A percentile compares a stretch with the other conserved stretches of the same genome.
Conservation (phyloP, 2,888 invertebrate genomes). For the Cancer borealis region DNA sequence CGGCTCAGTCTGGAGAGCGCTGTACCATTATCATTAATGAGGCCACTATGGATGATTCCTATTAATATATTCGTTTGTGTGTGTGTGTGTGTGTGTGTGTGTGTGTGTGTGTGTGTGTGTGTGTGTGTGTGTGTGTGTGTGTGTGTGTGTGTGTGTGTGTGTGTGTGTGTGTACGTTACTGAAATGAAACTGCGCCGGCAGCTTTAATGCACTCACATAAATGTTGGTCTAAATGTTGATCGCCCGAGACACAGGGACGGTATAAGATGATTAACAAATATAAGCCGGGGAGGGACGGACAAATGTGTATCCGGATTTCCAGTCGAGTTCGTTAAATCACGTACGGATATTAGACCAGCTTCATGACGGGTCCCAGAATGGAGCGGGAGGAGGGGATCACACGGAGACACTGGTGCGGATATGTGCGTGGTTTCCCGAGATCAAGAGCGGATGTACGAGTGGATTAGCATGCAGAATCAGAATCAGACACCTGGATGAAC, state of each 20-base stretch:
- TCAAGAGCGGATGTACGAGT: conserved; percentile 17
- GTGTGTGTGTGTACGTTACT: neutral
- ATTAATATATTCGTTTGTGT: conserved; percentile 17
- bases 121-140: conserved; percentile 17
- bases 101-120: conserved; percentile 29
- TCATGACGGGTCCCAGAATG: conserved; percentile 7
- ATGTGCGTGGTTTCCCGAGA: conserved; percentile 31
- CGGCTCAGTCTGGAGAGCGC: conserved; percentile 38
- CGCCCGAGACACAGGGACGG: neutral
- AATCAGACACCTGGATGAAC: conserved; percentile 26
- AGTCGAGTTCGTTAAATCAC: conserved; percentile 38
- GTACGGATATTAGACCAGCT: conserved; percentile 26
- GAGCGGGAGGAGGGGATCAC: conserved; percentile 11
- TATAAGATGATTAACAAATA: conserved; percentile 41
- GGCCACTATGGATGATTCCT: conserved; percentile 38
- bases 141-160: neutral
- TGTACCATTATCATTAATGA: conserved; percentile 31
- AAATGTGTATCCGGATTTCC: conserved; percentile 35
- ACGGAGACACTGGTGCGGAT: neutral
- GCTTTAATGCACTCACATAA: conserved; percentile 35
- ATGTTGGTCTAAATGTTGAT: conserved; percentile 21
- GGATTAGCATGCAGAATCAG: conserved; percentile 28
- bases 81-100: conserved; percentile 42
- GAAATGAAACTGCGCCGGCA: neutral
- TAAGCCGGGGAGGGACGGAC: conserved; percentile 38